These are phyloP conservation scores for Graptemys geographica DNA, from an alignment of 2,797 vertebrate species.

Conservation along the genomic window DNA sequence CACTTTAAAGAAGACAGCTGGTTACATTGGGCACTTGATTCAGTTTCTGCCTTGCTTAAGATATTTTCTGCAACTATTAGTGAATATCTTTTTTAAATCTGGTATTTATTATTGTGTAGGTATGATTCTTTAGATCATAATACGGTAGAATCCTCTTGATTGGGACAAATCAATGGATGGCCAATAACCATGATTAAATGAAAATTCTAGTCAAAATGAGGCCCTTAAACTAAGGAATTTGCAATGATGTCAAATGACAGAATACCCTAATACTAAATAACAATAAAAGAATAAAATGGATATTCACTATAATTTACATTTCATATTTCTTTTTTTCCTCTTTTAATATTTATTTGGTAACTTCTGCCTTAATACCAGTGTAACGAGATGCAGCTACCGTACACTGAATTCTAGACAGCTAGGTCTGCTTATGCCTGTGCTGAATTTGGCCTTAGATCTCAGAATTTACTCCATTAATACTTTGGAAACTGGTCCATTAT, in stretches of 20 bases:
- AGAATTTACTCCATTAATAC: background rate
- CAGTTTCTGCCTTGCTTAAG: background rate
- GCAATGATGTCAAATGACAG: background rate
- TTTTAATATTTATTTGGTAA: background rate
- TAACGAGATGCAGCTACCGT: background rate
- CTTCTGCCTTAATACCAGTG: background rate
- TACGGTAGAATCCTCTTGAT: background rate
- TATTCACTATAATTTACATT: background rate
- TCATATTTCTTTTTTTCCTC: background rate
- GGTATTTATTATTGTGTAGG: background rate
- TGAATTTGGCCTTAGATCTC: background rate
- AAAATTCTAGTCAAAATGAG: background rate
- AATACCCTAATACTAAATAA: background rate
- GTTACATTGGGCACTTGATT: background rate
- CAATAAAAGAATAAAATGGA: background rate
- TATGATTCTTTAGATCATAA: background rate
- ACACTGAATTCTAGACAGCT: background rate
- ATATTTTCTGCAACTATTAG: background rate
- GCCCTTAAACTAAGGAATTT: background rate
- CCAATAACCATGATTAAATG: background rate
- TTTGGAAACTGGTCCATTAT: background rate
- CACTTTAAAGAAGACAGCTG: fast-evolving
- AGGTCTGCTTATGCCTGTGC: background rate
- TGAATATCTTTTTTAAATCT: background rate
- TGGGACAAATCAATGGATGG: background rate